phyloP scores from a whole-genome alignment of 2,888 invertebrate genomes.

The Cetonia aurata region DNA sequence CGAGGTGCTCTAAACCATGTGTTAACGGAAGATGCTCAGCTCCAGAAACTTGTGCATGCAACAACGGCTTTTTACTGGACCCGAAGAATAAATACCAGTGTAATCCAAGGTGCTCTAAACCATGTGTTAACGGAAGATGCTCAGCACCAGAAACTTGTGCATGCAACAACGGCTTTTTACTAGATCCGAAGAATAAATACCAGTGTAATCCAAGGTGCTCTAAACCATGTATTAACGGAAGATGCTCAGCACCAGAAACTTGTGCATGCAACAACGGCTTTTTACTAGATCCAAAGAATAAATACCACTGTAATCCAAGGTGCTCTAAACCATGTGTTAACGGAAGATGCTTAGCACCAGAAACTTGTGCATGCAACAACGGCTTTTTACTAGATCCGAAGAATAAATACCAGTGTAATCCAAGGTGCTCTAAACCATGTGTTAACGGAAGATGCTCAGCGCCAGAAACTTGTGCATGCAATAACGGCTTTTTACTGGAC shows the following conservation, averaged over 20 bases:
- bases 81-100: conserved; percentile 44
- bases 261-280: conserved; percentile 46
- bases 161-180: conserved; percentile 41
- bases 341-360: too few relatives aligned
- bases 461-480: too few relatives aligned
- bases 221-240: conserved; percentile 42
- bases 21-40: conserved; percentile 59
- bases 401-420: too few relatives aligned
- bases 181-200: conserved; percentile 39
- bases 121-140: conserved; percentile 62
- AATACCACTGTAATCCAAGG: too few relatives aligned
- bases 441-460: too few relatives aligned
- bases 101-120: conserved; percentile 46
- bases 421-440: too few relatives aligned
- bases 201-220: conserved; percentile 54
- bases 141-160: conserved; percentile 44
- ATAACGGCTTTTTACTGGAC: too few relatives aligned
- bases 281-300: too few relatives aligned
- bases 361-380: too few relatives aligned
- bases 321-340: too few relatives aligned
- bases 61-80: conserved; percentile 35
- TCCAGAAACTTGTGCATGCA: conserved; percentile 61
- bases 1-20: conserved; percentile 60
- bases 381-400: too few relatives aligned
- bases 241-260: conserved; percentile 27